Conservation (phyloP, 2,797 vertebrate species). For the Florisuga fusca region DNA sequence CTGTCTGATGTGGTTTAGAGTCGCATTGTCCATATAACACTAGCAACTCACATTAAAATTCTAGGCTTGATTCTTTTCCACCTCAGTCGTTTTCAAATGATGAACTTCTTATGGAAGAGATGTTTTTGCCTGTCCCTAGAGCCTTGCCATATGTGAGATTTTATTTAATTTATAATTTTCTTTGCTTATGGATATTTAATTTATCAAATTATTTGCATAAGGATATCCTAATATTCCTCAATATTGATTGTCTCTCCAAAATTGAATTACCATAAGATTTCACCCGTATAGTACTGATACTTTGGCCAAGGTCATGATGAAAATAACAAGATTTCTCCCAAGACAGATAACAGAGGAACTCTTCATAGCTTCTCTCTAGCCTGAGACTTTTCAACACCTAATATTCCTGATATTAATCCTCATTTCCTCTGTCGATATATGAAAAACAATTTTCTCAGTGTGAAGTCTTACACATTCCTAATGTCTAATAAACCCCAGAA, state of each 20-base stretch:
- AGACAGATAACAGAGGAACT: not conserved
- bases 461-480: not conserved
- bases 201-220: not conserved
- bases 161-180: not conserved
- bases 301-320: not conserved
- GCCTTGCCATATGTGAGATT: not conserved
- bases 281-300: not conserved
- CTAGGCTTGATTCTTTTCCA: conserved; percentile 10
- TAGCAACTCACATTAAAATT: conserved; percentile 2
- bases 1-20: not conserved
- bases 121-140: conserved; percentile 15
- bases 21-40: not conserved
- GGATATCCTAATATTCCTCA: not conserved
- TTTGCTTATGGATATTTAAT: not conserved
- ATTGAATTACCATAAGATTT: not conserved
- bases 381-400: not conserved
- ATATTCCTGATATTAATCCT: conserved; percentile 31
- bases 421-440: not conserved
- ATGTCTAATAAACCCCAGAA: not conserved
- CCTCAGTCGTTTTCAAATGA: not conserved
- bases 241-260: not conserved
- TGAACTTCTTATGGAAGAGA: conserved; percentile 11
- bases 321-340: not conserved
- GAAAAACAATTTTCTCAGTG: not conserved
- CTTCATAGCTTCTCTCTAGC: not conserved